phyloP scores from a whole-genome alignment of 2,888 invertebrate species.

The Drosophila hamatofila region DNA sequence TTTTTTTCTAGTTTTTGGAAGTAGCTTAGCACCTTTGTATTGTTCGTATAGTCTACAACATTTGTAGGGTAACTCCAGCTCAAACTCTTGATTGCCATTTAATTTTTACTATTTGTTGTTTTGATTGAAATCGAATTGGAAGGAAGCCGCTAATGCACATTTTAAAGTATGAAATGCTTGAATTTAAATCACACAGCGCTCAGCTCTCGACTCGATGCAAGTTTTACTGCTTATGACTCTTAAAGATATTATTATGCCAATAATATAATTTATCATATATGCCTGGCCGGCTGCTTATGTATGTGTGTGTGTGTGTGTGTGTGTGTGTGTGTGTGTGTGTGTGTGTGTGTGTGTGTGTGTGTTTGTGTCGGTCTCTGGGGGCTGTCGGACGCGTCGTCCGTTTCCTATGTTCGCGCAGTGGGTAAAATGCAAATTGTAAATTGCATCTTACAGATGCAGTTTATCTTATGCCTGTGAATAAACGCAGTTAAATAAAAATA shows the following conservation, averaged over 20 bases:
- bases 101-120: constrained; percentile 28
- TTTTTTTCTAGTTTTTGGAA: too few species aligned
- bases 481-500: constrained; percentile 40
- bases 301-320: constrained; percentile 1
- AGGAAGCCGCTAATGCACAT: constrained; percentile 68
- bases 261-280: constrained; percentile 65
- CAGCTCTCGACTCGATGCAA: constrained; percentile 14
- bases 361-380: constrained; percentile 18
- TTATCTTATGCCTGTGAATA: constrained; percentile 40
- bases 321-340: not conserved
- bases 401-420: constrained; percentile 66
- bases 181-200: constrained; percentile 50
- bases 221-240: constrained; percentile 33
- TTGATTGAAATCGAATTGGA: constrained; percentile 49
- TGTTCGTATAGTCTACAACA: not conserved
- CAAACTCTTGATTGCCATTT: not conserved
- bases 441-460: constrained; percentile 69
- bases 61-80: not conserved
- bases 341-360: constrained; percentile 2
- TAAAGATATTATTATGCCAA: constrained; percentile 72
- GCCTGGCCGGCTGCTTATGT: not conserved
- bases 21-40: not conserved
- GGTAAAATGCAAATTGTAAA: constrained; percentile 73
- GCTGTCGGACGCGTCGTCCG: constrained; percentile 56
- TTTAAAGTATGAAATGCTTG: constrained; percentile 63